phyloP scores from a whole-genome alignment of 2,888 invertebrate genomes.

The Lasius fuliginosus region DNA sequence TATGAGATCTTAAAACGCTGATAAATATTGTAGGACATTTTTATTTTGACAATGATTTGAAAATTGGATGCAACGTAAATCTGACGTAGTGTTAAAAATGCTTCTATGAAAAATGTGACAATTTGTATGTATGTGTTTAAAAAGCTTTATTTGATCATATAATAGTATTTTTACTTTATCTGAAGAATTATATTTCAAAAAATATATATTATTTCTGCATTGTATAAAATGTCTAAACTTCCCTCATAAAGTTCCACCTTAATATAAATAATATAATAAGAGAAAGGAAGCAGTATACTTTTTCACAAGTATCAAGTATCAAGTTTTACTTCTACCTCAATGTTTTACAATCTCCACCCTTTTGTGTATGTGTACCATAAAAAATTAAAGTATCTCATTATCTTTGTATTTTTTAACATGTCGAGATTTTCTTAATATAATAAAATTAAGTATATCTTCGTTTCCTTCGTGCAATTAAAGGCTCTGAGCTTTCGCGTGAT shows the following conservation, averaged over 20 bases:
- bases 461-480: neutral
- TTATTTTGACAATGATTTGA: no score
- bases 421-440: neutral
- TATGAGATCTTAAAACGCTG: no score
- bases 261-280: neutral
- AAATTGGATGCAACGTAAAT: no score
- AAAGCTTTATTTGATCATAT: neutral
- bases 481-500: neutral
- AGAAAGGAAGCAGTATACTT: no score
- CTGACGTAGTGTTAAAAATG: no score
- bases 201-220: neutral
- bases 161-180: neutral
- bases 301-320: neutral
- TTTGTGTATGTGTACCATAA: neutral
- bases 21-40: no score
- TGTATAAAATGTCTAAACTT: neutral
- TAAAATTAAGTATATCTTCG: neutral
- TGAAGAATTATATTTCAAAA: neutral
- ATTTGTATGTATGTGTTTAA: neutral
- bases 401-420: neutral
- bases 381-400: neutral
- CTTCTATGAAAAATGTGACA: neutral
- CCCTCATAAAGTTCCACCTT: neutral
- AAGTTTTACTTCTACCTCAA: neutral
- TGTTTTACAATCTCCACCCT: neutral